These are phyloP conservation scores for Sycophila sp. DNA, from an alignment of 1,140 invertebrate genomes.

Conservation along the genomic window DNA sequence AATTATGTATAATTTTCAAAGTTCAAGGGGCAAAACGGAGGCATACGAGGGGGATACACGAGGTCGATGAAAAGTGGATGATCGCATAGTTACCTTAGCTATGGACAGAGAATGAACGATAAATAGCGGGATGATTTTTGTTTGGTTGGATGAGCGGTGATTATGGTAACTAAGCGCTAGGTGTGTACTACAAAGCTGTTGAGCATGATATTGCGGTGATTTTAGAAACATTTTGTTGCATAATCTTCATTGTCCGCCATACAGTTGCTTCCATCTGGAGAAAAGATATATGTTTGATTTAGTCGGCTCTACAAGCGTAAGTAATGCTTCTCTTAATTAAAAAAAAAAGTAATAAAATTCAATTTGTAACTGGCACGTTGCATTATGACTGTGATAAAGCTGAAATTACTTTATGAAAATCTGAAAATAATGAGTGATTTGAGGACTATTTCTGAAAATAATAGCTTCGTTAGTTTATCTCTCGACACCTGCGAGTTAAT, in stretches of 20 bases:
- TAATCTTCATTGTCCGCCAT: constrained; percentile 63
- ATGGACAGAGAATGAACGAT: constrained; percentile 58
- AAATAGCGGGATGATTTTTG: constrained; percentile 57
- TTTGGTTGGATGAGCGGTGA: constrained; percentile 55
- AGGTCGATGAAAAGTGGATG: too few relatives aligned
- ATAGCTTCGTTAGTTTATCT: background rate
- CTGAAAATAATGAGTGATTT: background rate
- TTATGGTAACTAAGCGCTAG: constrained; percentile 60
- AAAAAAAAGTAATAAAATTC: constrained; percentile 6
- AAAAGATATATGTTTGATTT: constrained; percentile 47
- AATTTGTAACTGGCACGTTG: too few relatives aligned
- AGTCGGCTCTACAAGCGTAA: constrained; percentile 2
- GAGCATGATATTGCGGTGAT: too few relatives aligned
- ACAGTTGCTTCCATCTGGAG: constrained; percentile 66
- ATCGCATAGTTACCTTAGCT: constrained; percentile 62
- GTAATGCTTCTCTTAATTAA: too few relatives aligned
- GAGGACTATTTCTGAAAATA: constrained; percentile 17
- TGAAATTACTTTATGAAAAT: background rate
- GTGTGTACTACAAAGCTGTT: constrained; percentile 65
- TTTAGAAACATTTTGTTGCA: constrained; percentile 62
- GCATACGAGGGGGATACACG: too few relatives aligned
- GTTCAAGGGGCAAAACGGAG: too few relatives aligned
- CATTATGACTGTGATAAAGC: too few relatives aligned
- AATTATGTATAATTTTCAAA: too few relatives aligned
- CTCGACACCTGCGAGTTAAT: background rate